Conservation (phyloP, 2,888 invertebrate species). For the Lamellibrachia satsuma region DNA sequence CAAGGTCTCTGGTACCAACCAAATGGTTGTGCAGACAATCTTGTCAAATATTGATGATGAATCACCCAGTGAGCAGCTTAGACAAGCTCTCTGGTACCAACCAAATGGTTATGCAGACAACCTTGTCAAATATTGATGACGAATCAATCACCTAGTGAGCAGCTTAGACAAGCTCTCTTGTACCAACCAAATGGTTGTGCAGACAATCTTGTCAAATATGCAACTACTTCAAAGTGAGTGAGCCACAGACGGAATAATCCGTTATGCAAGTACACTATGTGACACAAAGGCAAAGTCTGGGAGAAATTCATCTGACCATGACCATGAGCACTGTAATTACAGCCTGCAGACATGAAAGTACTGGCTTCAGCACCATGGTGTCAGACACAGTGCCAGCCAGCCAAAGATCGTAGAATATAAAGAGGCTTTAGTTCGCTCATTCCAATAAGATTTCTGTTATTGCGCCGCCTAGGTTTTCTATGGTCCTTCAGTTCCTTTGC, state of each 20-base stretch:
- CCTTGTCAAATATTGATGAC: no score
- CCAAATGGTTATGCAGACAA: no score
- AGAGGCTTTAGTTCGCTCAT: neutral
- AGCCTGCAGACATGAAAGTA: neutral
- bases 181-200: neutral
- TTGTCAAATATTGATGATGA: slow-evolving; percentile 2
- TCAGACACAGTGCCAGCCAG: neutral
- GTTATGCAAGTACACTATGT: neutral
- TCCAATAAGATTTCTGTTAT: neutral
- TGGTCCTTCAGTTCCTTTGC: no score
- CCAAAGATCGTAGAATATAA: neutral
- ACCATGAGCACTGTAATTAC: no score
- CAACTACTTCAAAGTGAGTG: neutral
- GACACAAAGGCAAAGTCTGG: neutral
- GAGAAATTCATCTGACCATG: neutral
- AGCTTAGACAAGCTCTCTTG: neutral
- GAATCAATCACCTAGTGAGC: no score
- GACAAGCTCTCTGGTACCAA: no score
- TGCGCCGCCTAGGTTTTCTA: no score
- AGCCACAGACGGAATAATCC: neutral
- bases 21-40: no score
- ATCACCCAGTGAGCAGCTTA: neutral
- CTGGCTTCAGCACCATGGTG: neutral
- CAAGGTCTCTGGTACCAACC: no score
- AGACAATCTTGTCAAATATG: neutral